These are phyloP conservation scores for Xerus inauris DNA, from an alignment of 2,113 vertebrate species.

Conservation along the genomic window DNA sequence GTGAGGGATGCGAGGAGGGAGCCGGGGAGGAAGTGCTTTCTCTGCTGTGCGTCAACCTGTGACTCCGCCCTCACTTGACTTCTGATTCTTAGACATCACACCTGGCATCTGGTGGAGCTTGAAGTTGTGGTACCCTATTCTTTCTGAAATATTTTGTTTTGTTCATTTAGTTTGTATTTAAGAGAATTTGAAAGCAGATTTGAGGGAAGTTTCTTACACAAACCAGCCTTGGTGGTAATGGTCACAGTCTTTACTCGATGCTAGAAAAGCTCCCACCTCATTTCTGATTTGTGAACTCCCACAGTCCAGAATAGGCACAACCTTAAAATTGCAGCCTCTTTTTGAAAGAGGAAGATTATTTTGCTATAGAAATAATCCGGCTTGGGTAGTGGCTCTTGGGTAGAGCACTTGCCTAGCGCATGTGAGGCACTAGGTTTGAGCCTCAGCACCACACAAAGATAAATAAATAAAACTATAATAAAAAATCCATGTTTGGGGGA, in stretches of 20 bases:
- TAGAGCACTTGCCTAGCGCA: no score
- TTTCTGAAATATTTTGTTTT: neutral
- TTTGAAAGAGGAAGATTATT: neutral
- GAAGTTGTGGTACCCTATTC: neutral
- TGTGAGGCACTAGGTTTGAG: no score
- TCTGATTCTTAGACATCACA: constrained; percentile 6
- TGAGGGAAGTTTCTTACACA: neutral
- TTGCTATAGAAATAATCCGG: neutral
- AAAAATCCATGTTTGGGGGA: neutral
- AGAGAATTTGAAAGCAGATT: neutral
- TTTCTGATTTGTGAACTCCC: neutral
- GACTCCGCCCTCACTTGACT: neutral
- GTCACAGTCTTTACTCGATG: neutral
- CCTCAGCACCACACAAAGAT: no score
- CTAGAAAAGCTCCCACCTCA: neutral
- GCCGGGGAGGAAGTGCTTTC: no score
- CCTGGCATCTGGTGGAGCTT: neutral
- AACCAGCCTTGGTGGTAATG: neutral
- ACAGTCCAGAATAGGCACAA: neutral
- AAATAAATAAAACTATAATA: no score
- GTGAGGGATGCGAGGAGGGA: no score
- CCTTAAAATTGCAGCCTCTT: neutral
- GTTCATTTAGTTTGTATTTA: neutral
- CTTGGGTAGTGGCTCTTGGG: no score
- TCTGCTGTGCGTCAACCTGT: no score